Evolutionary conservation across 2,888 invertebrate genomes (phyloP).

Genomic region (Pogonocherus hispidulus): DNA sequence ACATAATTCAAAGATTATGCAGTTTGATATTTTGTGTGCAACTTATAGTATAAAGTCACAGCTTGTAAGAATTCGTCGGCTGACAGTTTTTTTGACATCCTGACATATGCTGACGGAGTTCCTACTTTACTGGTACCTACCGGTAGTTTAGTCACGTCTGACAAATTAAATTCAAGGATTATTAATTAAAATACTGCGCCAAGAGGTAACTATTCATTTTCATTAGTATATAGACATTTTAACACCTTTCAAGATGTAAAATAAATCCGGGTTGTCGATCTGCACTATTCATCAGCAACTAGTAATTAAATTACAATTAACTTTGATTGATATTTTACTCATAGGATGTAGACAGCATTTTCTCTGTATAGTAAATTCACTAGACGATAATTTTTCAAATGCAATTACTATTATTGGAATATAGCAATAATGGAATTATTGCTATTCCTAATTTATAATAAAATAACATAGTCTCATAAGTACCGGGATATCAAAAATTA

Average conservation of each 20-base stretch:
- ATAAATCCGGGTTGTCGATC: neutral
- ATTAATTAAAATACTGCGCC: neutral
- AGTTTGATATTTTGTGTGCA: too few relatives aligned
- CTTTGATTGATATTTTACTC: conserved; percentile 14
- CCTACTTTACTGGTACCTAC: too few relatives aligned
- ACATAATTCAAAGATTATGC: too few relatives aligned
- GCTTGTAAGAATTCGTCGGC: too few relatives aligned
- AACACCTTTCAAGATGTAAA: neutral
- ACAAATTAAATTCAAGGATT: too few relatives aligned
- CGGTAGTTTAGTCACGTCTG: too few relatives aligned
- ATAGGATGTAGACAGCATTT: neutral
- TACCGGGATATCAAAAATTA: too few relatives aligned
- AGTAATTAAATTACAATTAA: neutral
- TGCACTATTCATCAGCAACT: neutral
- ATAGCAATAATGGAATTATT: too few relatives aligned
- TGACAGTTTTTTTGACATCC: too few relatives aligned
- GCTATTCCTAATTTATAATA: conserved; percentile 11
- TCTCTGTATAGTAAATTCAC: neutral
- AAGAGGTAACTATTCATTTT: neutral
- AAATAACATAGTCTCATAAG: too few relatives aligned
- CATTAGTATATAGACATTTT: neutral
- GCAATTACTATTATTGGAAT: conserved; percentile 11
- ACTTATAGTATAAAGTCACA: too few relatives aligned
- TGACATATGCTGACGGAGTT: too few relatives aligned
- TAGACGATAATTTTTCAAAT: conserved; percentile 18